phyloP scores from a whole-genome alignment of 1,140 invertebrate genomes.

The Oryzaephilus surinamensis region DNA sequence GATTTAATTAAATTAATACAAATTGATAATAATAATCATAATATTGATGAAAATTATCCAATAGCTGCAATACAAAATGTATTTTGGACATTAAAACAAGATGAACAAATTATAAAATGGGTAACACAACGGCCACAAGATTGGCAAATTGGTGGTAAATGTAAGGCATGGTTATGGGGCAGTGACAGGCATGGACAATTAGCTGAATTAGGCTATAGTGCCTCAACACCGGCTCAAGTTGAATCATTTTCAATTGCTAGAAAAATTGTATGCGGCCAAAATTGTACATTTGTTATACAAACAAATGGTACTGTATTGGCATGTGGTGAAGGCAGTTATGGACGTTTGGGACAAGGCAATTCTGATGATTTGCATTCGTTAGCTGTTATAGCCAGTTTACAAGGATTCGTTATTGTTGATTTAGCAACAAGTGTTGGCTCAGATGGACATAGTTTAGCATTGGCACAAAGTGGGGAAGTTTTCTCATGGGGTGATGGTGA shows the following conservation, averaged over 20 bases:
- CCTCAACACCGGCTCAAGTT: slow-evolving; percentile 34
- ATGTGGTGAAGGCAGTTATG: slow-evolving; percentile 93
- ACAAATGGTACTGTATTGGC: slow-evolving; percentile 63
- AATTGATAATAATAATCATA: slow-evolving; percentile 8
- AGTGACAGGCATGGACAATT: slow-evolving; percentile 54
- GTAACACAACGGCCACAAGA: slow-evolving; percentile 49
- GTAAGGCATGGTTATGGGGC: slow-evolving; percentile 53
- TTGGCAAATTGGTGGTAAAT: slow-evolving; percentile 58
- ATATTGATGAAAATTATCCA: slow-evolving; percentile 29
- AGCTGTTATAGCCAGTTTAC: slow-evolving; percentile 51
- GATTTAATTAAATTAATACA: slow-evolving; percentile 31
- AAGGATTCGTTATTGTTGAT: slow-evolving; percentile 56
- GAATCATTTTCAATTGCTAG: slow-evolving; percentile 42
- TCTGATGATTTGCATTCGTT: slow-evolving; percentile 71
- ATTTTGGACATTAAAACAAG: slow-evolving; percentile 47
- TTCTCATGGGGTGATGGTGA: slow-evolving; percentile 85
- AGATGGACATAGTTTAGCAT: slow-evolving; percentile 86
- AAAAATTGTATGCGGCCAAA: slow-evolving; percentile 56
- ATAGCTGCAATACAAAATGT: slow-evolving; percentile 36
- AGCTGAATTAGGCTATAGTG: slow-evolving; percentile 44
- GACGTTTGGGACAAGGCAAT: slow-evolving; percentile 83
- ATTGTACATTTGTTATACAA: slow-evolving; percentile 55
- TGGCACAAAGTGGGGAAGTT: slow-evolving; percentile 81
- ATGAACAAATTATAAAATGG: slow-evolving; percentile 55
- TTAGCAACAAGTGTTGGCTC: slow-evolving; percentile 75